Base-by-base conservation (phyloP, 2,113 vertebrate species). In the Himantopus leucocephalus region DNA sequence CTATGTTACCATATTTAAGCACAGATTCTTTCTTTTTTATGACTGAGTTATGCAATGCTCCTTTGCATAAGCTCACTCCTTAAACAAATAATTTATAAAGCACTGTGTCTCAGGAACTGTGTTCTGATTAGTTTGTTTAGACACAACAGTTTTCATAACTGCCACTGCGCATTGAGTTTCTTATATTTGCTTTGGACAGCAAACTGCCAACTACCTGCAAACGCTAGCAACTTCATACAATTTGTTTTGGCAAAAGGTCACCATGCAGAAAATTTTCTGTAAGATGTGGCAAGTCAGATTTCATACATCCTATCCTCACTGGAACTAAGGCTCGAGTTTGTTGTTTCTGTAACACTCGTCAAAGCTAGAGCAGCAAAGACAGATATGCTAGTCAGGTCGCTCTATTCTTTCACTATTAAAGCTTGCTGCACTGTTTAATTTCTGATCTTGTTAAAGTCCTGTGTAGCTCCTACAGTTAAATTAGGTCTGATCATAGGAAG, bases 231-330 rank as follows among this genome's bases (percentile, higher is more conserved):
- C 84, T 96, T 96, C 56, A 78, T 86, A 72, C 88, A 78, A 90
- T 96, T 95, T 96, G 72, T 96, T 96, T 96, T 96, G 86, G 88
- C 94, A 95, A 97, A 97, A 94, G 95, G 94, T 96, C 94, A 92
- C 90, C 83, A 95, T 91, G 95, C 93, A 95, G 95, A 97, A 97
- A 94, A 94, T 95, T 53, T 97, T 94, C 88, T 90, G 77, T 96
- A 94, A 95, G 92, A 94, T 85, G 56, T 90, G 93, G 94, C 92
- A 96, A 96, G 93, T 97, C 93, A 86, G 85, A 94, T 93, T 97
- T 96, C 85, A 90, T 93, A 91, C 63, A 60, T 35, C 34, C 59
- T 85, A 81, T 81, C 71, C 93, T 92, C 67, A 53, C 47, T 78
- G 86, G 80, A 81, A 41, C 70, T 52, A 41, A 81, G 52, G 83